Conservation (phyloP, 2,113 vertebrate genomes). For the Cyphomyrus plagiostoma region DNA sequence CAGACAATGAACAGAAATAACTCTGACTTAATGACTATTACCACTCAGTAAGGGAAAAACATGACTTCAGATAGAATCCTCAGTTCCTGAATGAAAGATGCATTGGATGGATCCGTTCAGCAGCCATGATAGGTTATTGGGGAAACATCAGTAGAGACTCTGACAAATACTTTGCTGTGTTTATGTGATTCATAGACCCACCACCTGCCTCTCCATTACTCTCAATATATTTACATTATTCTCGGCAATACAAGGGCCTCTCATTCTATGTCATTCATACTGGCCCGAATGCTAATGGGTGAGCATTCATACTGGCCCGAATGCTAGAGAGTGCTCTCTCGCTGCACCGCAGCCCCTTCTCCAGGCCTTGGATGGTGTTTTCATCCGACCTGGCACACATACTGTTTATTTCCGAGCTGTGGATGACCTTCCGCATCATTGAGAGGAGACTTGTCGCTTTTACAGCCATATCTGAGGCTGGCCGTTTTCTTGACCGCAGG, state of each 20-base stretch:
- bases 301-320: not conserved
- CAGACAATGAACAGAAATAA: not conserved
- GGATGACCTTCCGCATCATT: not conserved
- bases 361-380: not conserved
- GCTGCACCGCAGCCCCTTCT: not conserved
- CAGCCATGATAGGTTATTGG: not conserved
- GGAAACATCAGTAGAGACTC: not conserved
- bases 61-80: not conserved
- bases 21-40: not conserved
- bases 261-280: not conserved
- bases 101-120: not conserved
- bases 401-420: not conserved
- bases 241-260: not conserved
- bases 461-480: not conserved
- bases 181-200: not conserved
- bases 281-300: not conserved
- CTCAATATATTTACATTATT: not conserved
- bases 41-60: not conserved
- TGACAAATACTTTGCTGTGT: not conserved
- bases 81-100: not conserved
- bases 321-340: not conserved
- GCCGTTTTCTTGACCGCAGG: not conserved
- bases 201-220: not conserved
- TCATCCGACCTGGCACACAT: not conserved
- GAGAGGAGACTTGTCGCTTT: not conserved